Evolutionary conservation across 1,140 invertebrate genomes (phyloP).

Genomic region (Drosophila sp.): DNA sequence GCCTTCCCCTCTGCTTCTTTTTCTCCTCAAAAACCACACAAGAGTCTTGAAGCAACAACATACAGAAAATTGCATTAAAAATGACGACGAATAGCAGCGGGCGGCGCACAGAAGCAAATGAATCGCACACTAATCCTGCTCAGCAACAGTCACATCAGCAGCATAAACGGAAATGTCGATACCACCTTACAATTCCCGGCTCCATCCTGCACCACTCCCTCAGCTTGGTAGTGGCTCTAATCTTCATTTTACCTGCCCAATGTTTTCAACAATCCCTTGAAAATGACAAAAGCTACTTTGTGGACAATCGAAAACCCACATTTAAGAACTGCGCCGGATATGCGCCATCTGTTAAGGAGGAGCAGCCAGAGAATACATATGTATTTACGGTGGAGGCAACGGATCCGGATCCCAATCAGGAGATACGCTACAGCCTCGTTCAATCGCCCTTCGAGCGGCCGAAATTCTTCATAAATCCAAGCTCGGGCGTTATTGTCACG

Average conservation of each 20-base stretch:
- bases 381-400: slow-evolving; percentile 87
- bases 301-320: slow-evolving; percentile 88
- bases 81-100: slow-evolving; percentile 48
- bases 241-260: slow-evolving; percentile 41
- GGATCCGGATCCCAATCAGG: slow-evolving; percentile 89
- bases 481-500: slow-evolving; percentile 90
- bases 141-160: slow-evolving; percentile 72
- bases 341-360: slow-evolving; percentile 87
- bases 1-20: background rate
- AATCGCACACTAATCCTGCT: slow-evolving; percentile 46
- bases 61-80: slow-evolving; percentile 50
- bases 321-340: slow-evolving; percentile 88
- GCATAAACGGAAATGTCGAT: slow-evolving; percentile 72
- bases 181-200: slow-evolving; percentile 19
- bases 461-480: slow-evolving; percentile 90
- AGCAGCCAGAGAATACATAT: slow-evolving; percentile 85
- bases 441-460: slow-evolving; percentile 88
- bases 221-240: slow-evolving; percentile 33
- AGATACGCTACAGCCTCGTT: slow-evolving; percentile 91
- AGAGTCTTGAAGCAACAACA: slow-evolving; percentile 31
- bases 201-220: slow-evolving; percentile 31
- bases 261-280: slow-evolving; percentile 30
- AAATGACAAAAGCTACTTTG: slow-evolving; percentile 35
- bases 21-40: slow-evolving; percentile 15
- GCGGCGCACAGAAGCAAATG: background rate